phyloP scores from a whole-genome alignment of 2,113 vertebrate genomes.

The Phaethornis superciliosus region DNA sequence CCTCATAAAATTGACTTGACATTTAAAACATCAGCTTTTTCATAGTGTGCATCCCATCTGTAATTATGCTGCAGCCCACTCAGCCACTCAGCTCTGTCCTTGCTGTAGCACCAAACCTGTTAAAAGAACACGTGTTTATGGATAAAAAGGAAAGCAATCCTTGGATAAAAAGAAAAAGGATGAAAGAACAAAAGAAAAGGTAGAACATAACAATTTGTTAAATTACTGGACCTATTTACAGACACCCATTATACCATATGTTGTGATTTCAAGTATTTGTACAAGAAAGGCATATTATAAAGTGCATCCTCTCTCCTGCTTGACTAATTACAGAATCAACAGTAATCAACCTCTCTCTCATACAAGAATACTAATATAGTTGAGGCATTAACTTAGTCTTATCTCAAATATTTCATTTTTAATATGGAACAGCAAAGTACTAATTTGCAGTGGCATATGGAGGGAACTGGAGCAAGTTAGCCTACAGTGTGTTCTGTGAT shows the following conservation, averaged over 20 bases:
- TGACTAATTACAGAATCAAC: not conserved
- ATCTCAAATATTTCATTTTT: not conserved
- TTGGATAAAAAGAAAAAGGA: not conserved
- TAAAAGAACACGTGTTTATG: not conserved
- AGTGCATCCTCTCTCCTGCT: not conserved
- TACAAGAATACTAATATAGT: not conserved
- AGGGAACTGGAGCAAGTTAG: not conserved
- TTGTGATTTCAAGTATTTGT: not conserved
- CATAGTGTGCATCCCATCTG: constrained; percentile 46
- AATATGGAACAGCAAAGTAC: not conserved
- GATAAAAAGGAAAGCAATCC: not conserved
- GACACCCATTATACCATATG: accelerated
- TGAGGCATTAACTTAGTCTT: not conserved
- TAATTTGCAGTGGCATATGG: not conserved
- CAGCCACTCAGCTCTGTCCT: constrained; percentile 25
- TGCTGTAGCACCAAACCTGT: constrained; percentile 21
- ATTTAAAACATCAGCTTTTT: constrained; percentile 71
- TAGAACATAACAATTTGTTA: not conserved
- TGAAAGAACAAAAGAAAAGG: not conserved
- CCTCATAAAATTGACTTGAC: constrained; percentile 66
- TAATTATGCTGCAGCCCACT: constrained; percentile 58
- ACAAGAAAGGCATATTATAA: not conserved
- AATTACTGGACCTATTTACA: not conserved
- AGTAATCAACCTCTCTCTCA: not conserved
- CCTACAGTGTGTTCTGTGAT: not conserved